Conservation (phyloP, 2,888 invertebrate species). For the Cephonodes hylas region DNA sequence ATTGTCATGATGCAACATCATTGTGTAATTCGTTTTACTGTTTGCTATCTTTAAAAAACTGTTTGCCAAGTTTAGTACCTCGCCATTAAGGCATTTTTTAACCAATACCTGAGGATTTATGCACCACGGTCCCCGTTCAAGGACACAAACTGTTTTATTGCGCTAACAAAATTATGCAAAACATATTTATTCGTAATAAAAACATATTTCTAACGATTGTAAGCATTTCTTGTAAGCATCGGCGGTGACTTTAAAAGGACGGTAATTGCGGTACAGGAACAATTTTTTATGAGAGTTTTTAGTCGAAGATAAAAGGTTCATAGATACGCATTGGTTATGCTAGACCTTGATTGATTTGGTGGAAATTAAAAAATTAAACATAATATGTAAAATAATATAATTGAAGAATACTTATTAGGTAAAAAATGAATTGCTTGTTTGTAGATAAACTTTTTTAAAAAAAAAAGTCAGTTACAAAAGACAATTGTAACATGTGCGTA, state of each 20-base stretch:
- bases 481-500: too few species aligned
- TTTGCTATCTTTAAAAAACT: background rate
- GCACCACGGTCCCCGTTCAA: background rate
- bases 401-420: too few species aligned
- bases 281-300: background rate
- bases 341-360: background rate
- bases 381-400: too few species aligned
- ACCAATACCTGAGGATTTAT: background rate
- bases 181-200: constrained; percentile 21
- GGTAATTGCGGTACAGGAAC: constrained; percentile 6
- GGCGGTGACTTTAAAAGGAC: constrained; percentile 25
- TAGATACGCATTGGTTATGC: background rate
- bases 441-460: too few species aligned
- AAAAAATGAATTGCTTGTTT: too few species aligned
- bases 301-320: background rate
- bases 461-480: too few species aligned
- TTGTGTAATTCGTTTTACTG: background rate
- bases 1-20: constrained; percentile 1
- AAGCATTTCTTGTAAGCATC: constrained; percentile 15
- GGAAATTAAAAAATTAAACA: background rate
- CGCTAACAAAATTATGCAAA: constrained; percentile 10
- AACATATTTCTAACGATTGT: background rate
- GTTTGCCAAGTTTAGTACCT: constrained; percentile 4
- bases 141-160: constrained; percentile 7
- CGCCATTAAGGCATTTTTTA: background rate